Evolutionary conservation across 2,888 invertebrate species (phyloP).

Genomic region (Luperina testacea): DNA sequence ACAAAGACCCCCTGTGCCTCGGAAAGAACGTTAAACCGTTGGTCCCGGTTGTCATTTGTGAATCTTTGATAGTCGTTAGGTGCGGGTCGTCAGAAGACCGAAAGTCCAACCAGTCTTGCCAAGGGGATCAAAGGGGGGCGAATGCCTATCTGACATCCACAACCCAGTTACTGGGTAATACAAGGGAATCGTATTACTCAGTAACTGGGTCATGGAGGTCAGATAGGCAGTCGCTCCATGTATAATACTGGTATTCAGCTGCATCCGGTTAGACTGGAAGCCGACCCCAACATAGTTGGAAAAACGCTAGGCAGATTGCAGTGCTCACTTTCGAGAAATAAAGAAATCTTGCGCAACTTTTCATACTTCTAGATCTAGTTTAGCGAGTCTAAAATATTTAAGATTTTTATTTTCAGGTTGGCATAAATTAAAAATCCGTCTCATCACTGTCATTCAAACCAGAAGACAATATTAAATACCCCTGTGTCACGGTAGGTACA

Average conservation of each 20-base stretch:
- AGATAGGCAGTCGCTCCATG: no score
- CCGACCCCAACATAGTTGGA: not conserved
- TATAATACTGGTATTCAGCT: not conserved
- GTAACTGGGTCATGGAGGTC: no score
- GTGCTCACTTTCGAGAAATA: not conserved
- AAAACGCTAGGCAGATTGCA: not conserved
- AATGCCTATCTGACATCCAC: no score
- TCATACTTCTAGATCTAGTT: not conserved
- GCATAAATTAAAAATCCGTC: not conserved
- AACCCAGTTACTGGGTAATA: no score
- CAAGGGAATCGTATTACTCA: no score
- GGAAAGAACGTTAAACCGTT: not conserved
- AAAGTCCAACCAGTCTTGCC: no score
- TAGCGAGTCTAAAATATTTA: not conserved
- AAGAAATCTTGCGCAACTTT: not conserved
- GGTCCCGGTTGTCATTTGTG: not conserved
- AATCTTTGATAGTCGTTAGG: no score
- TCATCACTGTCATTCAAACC: constrained; percentile 26
- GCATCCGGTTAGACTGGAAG: not conserved
- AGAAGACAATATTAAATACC: constrained; percentile 19
- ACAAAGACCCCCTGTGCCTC: no score
- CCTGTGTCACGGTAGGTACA: constrained; percentile 5
- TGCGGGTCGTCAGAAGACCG: no score
- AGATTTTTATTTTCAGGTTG: not conserved
- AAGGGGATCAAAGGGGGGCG: no score